Evolutionary conservation across 2,113 vertebrate genomes (phyloP), one percentile per base, ranked within the genome.

Genomic region (Deroptyus accipitrinus): DNA sequence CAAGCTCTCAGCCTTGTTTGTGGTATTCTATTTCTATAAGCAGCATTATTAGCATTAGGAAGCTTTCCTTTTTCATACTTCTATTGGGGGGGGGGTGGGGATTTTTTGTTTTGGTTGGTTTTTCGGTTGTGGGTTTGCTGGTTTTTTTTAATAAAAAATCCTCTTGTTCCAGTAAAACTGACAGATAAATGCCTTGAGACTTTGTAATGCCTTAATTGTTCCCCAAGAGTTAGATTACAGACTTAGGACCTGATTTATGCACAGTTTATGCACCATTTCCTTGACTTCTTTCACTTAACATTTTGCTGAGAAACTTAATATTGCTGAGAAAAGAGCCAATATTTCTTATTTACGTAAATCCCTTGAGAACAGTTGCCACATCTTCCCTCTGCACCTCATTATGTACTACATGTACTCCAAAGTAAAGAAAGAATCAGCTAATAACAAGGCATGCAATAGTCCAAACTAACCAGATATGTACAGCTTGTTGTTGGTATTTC

Each of bases 191-290:
- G 92, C 63, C 72, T 93, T 94, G 92, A 97, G 88, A 96, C 67
- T 92, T 82, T 66, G 80, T 86, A 97, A 93, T 93, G 62, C 49
- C 61, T 97, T 97, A 97, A 95, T 96, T 96, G 84, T 86, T 97
- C 72, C 84, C 91, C 90, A 78, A 94, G 75, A 95, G 69, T 96
- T 97, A 97, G 57, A 97, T 96, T 96, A 91, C 57, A 78, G 31
- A 95, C 63, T 88, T 88, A 96, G 51, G 63, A 81, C 52, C 73
- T 94, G 63, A 94, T 94, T 96, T 96, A 92, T 85, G 82, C 83
- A 95, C 95, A 96, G 93, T 95, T 96, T 96, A 92, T 95, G 88
- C 83, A 94, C 27, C 54, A 97, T 96, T 98, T 97, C 87, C 70
- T 94, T 80, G 16, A 46, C 31, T 86, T 30, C 37, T 78, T 86